A percentile compares a stretch with the other conserved stretches of the same genome.
phyloP scores from a whole-genome alignment of 2,888 invertebrate species.

The Flexamia atlantica region DNA sequence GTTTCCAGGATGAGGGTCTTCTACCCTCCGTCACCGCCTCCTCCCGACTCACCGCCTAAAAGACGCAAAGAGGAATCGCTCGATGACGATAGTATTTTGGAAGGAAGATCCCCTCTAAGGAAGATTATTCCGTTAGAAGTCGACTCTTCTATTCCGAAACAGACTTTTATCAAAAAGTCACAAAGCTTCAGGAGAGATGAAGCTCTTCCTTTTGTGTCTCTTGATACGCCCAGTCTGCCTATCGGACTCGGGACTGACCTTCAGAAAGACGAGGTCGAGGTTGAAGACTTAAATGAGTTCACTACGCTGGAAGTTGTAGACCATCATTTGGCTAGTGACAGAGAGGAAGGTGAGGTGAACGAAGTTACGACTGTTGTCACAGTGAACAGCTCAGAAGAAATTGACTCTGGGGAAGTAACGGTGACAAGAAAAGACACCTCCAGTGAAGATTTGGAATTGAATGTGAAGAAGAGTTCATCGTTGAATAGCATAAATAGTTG shows the following conservation, averaged over 20 bases:
- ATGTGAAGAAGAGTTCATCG: slow-evolving; percentile 25
- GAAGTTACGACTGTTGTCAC: slow-evolving; percentile 33
- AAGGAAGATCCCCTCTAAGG: slow-evolving; percentile 50
- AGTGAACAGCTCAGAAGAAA: slow-evolving; percentile 25
- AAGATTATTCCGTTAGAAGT: slow-evolving; percentile 61
- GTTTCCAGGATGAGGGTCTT: slow-evolving; percentile 74
- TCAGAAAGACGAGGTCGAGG: slow-evolving; percentile 45
- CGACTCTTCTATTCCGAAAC: slow-evolving; percentile 73
- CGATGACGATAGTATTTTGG: slow-evolving; percentile 49
- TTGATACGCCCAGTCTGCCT: slow-evolving; percentile 59
- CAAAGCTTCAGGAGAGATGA: slow-evolving; percentile 80
- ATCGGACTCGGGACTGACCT: slow-evolving; percentile 56
- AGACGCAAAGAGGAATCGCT: slow-evolving; percentile 16
- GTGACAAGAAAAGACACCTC: slow-evolving; percentile 28
- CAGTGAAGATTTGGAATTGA: background rate
- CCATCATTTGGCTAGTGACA: slow-evolving; percentile 34
- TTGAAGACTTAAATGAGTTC: slow-evolving; percentile 42
- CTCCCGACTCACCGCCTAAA: slow-evolving; percentile 33
- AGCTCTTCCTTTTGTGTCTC: slow-evolving; percentile 59
- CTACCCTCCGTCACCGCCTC: slow-evolving; percentile 72
- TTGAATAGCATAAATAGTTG: slow-evolving; percentile 21
- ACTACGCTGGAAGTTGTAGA: slow-evolving; percentile 40
- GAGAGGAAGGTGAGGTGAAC: background rate
- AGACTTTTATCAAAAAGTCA: slow-evolving; percentile 77
- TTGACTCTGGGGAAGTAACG: slow-evolving; percentile 49